Percentiles rank a stretch among this genome's conserved stretches.
phyloP scores from a whole-genome alignment of 2,797 vertebrate genomes.

The Characodon lateralis region DNA sequence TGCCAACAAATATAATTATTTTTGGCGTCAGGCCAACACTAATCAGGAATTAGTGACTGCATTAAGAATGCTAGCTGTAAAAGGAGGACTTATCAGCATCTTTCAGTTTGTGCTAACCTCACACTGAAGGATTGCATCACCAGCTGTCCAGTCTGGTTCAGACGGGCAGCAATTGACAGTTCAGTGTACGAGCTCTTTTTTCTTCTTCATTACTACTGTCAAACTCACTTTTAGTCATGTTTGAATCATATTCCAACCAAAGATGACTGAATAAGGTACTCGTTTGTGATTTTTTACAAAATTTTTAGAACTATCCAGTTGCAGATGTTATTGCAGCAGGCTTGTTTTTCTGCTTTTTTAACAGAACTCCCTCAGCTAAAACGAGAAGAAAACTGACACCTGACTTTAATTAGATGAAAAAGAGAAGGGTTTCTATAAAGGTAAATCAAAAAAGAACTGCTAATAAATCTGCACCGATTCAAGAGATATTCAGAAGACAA shows the following conservation, averaged over 20 bases:
- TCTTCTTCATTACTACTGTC: background rate
- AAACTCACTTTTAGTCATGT: background rate
- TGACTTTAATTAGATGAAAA: too few species aligned
- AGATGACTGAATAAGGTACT: background rate
- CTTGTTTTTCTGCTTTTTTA: background rate
- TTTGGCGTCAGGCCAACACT: background rate
- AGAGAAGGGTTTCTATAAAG: too few species aligned
- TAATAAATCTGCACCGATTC: background rate
- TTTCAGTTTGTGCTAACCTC: background rate
- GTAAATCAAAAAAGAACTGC: background rate
- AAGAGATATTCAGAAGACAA: background rate
- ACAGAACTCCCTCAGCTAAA: background rate
- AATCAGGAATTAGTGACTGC: slow-evolving; percentile 2
- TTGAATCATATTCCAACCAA: background rate
- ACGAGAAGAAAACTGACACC: too few species aligned
- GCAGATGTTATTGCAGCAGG: background rate
- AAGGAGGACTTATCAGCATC: background rate
- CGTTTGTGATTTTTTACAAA: too few species aligned
- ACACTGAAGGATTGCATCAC: slow-evolving; percentile 7
- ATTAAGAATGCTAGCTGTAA: background rate
- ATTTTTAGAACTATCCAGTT: background rate
- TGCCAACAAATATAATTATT: background rate
- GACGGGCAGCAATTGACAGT: slow-evolving; percentile 21
- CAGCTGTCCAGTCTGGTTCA: slow-evolving; percentile 21
- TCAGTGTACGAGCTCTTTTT: background rate